Percentiles rank a stretch among this genome's conserved stretches.
Evolutionary conservation across 2,888 invertebrate genomes (phyloP).

Genomic region (Oligia strigilis): DNA sequence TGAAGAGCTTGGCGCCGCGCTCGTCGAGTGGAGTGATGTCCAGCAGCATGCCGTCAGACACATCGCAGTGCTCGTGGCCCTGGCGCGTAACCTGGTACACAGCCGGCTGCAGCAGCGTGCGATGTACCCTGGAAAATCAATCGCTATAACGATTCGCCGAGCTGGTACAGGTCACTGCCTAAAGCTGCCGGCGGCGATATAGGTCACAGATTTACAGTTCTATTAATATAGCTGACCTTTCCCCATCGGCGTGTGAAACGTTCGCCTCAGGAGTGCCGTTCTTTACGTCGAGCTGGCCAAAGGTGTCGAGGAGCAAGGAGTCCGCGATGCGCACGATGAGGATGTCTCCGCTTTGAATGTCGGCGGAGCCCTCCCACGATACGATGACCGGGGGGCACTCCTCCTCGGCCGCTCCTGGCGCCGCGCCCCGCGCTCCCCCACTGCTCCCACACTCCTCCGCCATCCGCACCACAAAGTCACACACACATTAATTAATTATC

Average conservation of each 20-base stretch:
- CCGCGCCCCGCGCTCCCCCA: constrained; percentile 59
- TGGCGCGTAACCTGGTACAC: constrained; percentile 93
- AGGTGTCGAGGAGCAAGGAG: constrained; percentile 87
- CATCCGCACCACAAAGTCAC: constrained; percentile 82
- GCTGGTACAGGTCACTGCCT: constrained; percentile 55
- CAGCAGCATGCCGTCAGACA: constrained; percentile 92
- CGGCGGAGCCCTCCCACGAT: constrained; percentile 92
- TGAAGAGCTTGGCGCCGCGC: constrained; percentile 92
- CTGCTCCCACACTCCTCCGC: constrained; percentile 83
- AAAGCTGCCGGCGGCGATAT: constrained; percentile 38
- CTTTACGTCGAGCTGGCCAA: constrained; percentile 72
- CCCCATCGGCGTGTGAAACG: constrained; percentile 74
- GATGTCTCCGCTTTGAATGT: constrained; percentile 93
- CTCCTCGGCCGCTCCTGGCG: constrained; percentile 77
- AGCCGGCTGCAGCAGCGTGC: constrained; percentile 89
- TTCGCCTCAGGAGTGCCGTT: constrained; percentile 78
- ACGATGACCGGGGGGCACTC: constrained; percentile 91
- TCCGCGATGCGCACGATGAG: constrained; percentile 93
- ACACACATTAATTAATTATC: constrained; percentile 78
- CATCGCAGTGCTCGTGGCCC: constrained; percentile 93
- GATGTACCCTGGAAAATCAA: constrained; percentile 86
- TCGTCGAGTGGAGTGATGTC: constrained; percentile 93
- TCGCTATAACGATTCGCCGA: constrained; percentile 45
- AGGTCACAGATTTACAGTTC: constrained; percentile 48
- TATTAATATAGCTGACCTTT: constrained; percentile 77